A percentile compares a stretch with the other conserved stretches of the same genome.
Evolutionary conservation across 1,140 invertebrate genomes (phyloP).

Genomic region (Vanessa tameamea): DNA sequence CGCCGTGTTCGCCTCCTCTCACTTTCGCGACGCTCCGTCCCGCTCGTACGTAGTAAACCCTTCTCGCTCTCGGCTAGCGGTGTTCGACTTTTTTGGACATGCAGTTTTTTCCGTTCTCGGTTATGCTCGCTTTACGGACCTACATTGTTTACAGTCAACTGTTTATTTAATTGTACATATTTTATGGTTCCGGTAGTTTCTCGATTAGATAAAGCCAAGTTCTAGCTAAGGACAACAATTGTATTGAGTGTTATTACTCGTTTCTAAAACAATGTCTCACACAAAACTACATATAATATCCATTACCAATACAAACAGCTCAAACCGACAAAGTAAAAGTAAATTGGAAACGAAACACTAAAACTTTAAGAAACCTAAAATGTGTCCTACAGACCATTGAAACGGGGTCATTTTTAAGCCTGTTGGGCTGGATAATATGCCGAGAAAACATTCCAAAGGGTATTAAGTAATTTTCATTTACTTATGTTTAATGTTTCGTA

Average conservation of each 20-base stretch:
- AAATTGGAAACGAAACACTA: slow-evolving; percentile 4
- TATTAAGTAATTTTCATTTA: background rate
- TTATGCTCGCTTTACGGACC: slow-evolving; percentile 63
- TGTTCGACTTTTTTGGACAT: slow-evolving; percentile 76
- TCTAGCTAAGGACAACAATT: background rate
- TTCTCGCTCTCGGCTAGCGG: slow-evolving; percentile 70
- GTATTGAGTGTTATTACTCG: background rate
- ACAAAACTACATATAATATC: background rate
- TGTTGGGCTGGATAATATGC: background rate
- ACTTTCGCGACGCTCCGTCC: slow-evolving; percentile 68
- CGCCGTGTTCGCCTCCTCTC: slow-evolving; percentile 71
- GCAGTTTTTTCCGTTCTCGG: slow-evolving; percentile 72
- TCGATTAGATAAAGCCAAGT: background rate
- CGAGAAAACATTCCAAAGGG: background rate
- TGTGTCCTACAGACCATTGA: background rate
- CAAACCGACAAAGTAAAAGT: background rate
- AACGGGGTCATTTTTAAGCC: slow-evolving; percentile 5
- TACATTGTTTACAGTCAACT: slow-evolving; percentile 62
- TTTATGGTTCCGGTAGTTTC: slow-evolving; percentile 28
- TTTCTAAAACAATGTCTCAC: background rate
- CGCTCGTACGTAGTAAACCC: slow-evolving; percentile 46
- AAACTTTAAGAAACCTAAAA: slow-evolving; percentile 9
- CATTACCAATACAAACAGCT: background rate
- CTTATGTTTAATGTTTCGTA: background rate
- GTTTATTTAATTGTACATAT: slow-evolving; percentile 46